A percentile compares a stretch with the other conserved stretches of the same genome.
Evolutionary conservation across 2,888 invertebrate species (phyloP).

Genomic region (Aleiodes leptofemur): DNA sequence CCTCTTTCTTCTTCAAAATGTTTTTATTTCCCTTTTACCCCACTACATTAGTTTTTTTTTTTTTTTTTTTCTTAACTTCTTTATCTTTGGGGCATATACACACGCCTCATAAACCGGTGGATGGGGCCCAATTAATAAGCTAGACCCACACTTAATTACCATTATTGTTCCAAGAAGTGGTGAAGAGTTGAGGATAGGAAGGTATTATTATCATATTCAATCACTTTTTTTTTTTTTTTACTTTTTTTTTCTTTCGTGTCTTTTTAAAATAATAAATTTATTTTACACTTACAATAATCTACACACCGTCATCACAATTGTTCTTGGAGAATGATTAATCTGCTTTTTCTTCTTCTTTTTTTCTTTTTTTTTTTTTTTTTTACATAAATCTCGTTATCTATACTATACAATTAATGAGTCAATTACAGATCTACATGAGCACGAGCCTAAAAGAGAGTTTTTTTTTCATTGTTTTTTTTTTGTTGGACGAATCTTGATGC

Average conservation of each 20-base stretch:
- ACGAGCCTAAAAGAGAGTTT: constrained; percentile 49
- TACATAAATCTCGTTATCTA: constrained; percentile 18
- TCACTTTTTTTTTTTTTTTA: not conserved
- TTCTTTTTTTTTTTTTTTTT: not conserved
- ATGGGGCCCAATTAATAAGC: constrained; percentile 52
- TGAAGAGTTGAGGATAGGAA: not conserved
- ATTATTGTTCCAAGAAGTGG: constrained; percentile 38
- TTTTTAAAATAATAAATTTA: constrained; percentile 70
- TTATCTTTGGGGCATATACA: constrained; percentile 18
- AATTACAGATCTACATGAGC: constrained; percentile 54
- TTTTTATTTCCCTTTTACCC: too few species aligned
- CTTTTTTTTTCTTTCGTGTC: constrained; percentile 44
- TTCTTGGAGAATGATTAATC: not conserved
- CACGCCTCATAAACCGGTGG: constrained; percentile 32
- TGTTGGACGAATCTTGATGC: constrained; percentile 14
- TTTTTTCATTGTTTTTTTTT: not conserved
- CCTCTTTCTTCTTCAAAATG: constrained; percentile 25
- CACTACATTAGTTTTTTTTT: not conserved
- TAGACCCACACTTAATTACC: constrained; percentile 40
- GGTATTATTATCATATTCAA: constrained; percentile 16
- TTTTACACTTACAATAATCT: constrained; percentile 61
- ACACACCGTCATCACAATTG: constrained; percentile 19
- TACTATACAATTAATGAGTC: constrained; percentile 27
- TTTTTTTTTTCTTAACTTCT: constrained; percentile 42
- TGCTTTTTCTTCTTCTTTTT: too few species aligned